phyloP scores from a whole-genome alignment of 1,140 invertebrate species.

The silkworm (Bombyx mori) region DNA sequence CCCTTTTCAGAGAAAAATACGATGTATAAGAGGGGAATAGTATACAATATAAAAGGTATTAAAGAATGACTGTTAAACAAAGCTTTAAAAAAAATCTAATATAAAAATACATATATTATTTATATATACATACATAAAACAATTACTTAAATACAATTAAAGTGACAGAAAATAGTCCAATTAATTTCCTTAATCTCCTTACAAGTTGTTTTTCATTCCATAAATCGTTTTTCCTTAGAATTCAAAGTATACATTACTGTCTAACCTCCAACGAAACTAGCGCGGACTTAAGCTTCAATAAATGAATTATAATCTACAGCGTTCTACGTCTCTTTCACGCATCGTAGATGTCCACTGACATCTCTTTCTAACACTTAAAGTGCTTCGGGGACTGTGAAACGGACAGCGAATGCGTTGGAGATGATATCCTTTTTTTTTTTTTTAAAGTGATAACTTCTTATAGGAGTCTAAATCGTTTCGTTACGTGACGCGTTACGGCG shows the following conservation, averaged over 20 bases:
- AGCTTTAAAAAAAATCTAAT: too few species aligned
- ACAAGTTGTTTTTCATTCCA: background rate
- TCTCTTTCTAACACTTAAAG: conserved; percentile 31
- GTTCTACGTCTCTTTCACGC: conserved; percentile 11
- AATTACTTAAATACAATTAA: too few species aligned
- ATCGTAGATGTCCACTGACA: background rate
- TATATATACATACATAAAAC: too few species aligned
- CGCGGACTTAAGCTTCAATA: background rate
- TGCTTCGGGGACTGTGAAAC: conserved; percentile 22
- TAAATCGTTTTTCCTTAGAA: background rate
- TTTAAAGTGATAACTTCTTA: too few species aligned
- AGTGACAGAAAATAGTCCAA: too few species aligned
- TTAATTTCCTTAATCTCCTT: background rate
- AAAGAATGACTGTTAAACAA: too few species aligned
- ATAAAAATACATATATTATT: too few species aligned
- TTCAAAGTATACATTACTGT: conserved; percentile 7
- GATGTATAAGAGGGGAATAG: too few species aligned
- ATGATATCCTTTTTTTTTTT: background rate
- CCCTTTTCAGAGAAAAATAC: too few species aligned
- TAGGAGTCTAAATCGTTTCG: too few species aligned
- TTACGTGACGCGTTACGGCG: too few species aligned
- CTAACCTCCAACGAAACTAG: conserved; percentile 15
- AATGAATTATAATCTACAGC: conserved; percentile 3
- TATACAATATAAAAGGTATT: too few species aligned
- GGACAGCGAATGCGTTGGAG: conserved; percentile 15